Evolutionary conservation across 2,113 vertebrate genomes (phyloP).

Genomic region (Neogobius melanostomus): DNA sequence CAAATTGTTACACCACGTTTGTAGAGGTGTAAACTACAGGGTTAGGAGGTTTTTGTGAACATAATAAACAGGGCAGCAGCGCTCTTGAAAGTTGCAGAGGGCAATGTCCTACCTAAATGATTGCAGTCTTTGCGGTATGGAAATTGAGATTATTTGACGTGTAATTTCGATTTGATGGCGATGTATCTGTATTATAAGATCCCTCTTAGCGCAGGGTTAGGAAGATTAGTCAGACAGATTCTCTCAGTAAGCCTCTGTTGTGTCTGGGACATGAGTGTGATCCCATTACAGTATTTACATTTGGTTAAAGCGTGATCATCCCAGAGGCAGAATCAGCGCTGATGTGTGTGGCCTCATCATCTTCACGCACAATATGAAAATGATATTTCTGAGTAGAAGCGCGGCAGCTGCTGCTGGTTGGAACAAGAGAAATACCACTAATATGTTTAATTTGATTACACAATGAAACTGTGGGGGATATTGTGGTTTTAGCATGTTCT

Average conservation of each 20-base stretch:
- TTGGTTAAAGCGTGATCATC: background rate
- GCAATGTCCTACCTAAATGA: too few species aligned
- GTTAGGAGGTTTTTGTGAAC: too few species aligned
- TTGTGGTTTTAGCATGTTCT: background rate
- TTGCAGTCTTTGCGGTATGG: too few species aligned
- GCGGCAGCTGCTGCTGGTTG: background rate
- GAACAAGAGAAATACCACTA: background rate
- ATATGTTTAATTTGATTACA: background rate
- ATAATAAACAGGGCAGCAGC: too few species aligned
- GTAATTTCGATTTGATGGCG: too few species aligned
- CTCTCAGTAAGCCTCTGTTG: conserved; percentile 15
- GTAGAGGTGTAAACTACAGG: too few species aligned
- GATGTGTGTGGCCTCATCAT: background rate
- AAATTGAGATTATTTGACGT: too few species aligned
- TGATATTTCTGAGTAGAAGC: background rate
- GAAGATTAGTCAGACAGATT: conserved; percentile 23
- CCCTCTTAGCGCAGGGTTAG: conserved; percentile 21
- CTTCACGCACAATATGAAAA: background rate
- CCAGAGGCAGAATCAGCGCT: conserved; percentile 3
- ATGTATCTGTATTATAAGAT: too few species aligned
- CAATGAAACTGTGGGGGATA: background rate
- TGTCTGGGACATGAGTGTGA: conserved; percentile 4
- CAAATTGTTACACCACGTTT: too few species aligned
- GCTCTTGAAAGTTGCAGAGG: too few species aligned
- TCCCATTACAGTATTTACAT: conserved; percentile 13